phyloP scores from a whole-genome alignment of 1,140 invertebrate species.

The Spodoptera litura region DNA sequence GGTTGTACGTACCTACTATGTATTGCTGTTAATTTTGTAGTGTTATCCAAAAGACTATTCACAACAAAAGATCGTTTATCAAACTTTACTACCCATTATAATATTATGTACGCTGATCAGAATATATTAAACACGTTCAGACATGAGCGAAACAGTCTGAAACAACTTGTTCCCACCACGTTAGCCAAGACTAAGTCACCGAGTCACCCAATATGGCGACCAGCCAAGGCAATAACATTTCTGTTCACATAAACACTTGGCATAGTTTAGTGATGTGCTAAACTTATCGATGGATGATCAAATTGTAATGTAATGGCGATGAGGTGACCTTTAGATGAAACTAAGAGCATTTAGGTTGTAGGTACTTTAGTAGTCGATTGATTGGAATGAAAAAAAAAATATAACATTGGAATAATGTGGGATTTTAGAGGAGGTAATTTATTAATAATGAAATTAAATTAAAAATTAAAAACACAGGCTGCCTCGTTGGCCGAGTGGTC shows the following conservation, averaged over 20 bases:
- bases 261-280: conserved; percentile 37
- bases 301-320: conserved; percentile 14
- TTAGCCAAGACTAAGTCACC: conserved; percentile 47
- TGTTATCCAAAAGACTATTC: neutral
- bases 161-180: conserved; percentile 17
- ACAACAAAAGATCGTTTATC: neutral
- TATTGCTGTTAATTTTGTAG: neutral
- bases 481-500: too few species aligned
- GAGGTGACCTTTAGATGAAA: neutral
- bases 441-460: too few species aligned
- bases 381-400: too few species aligned
- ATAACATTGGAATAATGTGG: too few species aligned
- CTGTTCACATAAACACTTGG: conserved; percentile 53
- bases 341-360: too few species aligned
- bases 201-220: conserved; percentile 48
- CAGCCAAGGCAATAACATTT: conserved; percentile 58
- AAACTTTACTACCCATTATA: neutral
- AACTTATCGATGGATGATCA: conserved; percentile 42
- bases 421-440: too few species aligned
- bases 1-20: too few species aligned
- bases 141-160: conserved; percentile 1
- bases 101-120: neutral
- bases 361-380: too few species aligned
- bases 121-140: conserved; percentile 12
- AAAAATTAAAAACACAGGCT: too few species aligned